A percentile compares a stretch with the other conserved stretches of the same genome.
phyloP scores from a whole-genome alignment of 1,140 invertebrate genomes.

The Panagrolaimus sp. region DNA sequence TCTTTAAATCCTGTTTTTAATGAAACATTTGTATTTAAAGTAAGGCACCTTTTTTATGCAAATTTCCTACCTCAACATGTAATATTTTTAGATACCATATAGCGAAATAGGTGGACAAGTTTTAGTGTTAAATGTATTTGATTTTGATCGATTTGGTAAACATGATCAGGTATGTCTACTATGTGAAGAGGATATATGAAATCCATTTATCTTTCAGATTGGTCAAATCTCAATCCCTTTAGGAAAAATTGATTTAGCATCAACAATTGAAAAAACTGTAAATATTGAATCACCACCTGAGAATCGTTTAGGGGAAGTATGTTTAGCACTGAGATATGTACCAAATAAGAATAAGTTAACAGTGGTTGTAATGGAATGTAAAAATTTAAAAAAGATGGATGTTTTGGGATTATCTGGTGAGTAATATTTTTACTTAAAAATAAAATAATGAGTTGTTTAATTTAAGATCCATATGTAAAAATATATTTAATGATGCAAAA shows the following conservation, averaged over 20 bases:
- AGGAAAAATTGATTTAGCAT: conserved; percentile 54
- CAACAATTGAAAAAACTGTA: conserved; percentile 51
- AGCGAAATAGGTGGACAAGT: conserved; percentile 56
- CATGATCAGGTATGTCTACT: conserved; percentile 63
- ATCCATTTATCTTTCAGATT: conserved; percentile 24
- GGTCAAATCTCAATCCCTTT: conserved; percentile 69
- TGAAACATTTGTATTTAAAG: conserved; percentile 58
- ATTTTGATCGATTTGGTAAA: conserved; percentile 80
- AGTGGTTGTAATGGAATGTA: conserved; percentile 72
- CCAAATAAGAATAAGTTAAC: conserved; percentile 74
- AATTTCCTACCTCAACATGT: too few relatives aligned
- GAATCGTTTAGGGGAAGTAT: conserved; percentile 71
- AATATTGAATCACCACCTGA: conserved; percentile 60
- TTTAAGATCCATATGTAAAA: conserved; percentile 66
- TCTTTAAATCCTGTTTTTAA: conserved; percentile 60
- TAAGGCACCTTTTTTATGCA: too few relatives aligned
- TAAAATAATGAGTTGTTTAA: background rate
- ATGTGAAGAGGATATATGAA: conserved; percentile 63
- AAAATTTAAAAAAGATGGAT: conserved; percentile 75
- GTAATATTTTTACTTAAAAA: conserved; percentile 60
- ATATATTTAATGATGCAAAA: conserved; percentile 65
- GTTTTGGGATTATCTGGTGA: conserved; percentile 72
- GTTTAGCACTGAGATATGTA: conserved; percentile 73
- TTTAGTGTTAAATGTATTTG: conserved; percentile 76
- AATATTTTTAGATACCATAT: conserved; percentile 52